phyloP scores from a whole-genome alignment of 2,113 vertebrate genomes.

The Mobula birostris region DNA sequence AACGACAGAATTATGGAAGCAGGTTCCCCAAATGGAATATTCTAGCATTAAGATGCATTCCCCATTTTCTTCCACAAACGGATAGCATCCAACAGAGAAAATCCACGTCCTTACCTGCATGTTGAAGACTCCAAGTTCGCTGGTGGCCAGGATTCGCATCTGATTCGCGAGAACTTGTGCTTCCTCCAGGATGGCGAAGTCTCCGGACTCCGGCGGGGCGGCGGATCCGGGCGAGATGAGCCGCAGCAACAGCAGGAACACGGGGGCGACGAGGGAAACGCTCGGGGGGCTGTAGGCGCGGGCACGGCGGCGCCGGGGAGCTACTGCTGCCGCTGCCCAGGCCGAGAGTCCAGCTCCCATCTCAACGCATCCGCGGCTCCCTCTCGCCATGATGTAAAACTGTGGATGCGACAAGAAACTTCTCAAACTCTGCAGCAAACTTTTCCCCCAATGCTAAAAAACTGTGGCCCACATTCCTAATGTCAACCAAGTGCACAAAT shows the following conservation, averaged over 20 bases:
- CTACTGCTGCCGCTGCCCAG: conserved; percentile 35
- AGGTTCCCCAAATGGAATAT: background rate
- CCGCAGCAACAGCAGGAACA: background rate
- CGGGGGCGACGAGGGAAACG: background rate
- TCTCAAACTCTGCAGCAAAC: conserved; percentile 55
- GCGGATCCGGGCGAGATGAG: background rate
- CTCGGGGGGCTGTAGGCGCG: background rate
- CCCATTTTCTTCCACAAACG: background rate
- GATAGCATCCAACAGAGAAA: background rate
- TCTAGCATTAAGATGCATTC: background rate
- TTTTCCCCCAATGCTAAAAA: conserved; percentile 41
- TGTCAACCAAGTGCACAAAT: conserved; percentile 44
- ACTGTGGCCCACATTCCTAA: conserved; percentile 39
- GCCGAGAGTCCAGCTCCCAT: conserved; percentile 27
- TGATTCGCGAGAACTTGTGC: conserved; percentile 82
- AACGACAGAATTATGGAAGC: background rate
- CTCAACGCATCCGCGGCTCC: conserved; percentile 42
- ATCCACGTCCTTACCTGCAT: conserved; percentile 75
- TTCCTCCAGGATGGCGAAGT: conserved; percentile 89
- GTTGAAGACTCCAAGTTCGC: conserved; percentile 85
- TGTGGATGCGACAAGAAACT: conserved; percentile 48
- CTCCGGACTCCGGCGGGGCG: background rate
- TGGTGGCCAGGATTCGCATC: conserved; percentile 81
- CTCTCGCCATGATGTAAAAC: conserved; percentile 63
- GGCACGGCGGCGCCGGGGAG: background rate